A percentile compares a stretch with the other conserved stretches of the same genome.
These are phyloP conservation scores for Rutilus rutilus DNA, from an alignment of 2,113 vertebrate genomes.

Conservation along the genomic window DNA sequence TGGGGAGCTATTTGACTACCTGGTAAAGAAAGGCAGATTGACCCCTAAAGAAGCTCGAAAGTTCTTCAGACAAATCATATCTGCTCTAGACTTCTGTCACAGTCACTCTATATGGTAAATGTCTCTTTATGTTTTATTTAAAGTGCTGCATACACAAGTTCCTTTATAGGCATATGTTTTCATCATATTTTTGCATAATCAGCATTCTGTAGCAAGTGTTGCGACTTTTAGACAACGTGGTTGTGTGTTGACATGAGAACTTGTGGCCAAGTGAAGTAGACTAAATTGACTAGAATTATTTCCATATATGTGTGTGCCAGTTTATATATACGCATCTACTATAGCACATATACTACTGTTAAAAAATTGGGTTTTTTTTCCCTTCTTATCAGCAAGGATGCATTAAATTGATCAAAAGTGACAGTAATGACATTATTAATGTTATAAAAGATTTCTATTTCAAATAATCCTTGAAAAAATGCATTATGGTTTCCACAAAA, in stretches of 20 bases:
- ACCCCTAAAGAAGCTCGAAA: constrained; percentile 91
- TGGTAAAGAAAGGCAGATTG: constrained; percentile 90
- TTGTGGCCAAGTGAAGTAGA: neutral
- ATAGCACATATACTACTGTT: no score
- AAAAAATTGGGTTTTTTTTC: no score
- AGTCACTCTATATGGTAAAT: constrained; percentile 91
- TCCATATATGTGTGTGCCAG: neutral
- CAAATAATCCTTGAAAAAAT: neutral
- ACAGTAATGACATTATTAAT: neutral
- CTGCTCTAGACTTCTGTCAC: constrained; percentile 90
- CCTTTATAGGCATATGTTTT: neutral
- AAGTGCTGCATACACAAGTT: neutral
- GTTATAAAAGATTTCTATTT: neutral
- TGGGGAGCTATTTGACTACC: constrained; percentile 90
- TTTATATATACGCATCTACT: neutral
- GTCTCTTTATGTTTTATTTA: neutral
- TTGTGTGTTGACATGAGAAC: neutral
- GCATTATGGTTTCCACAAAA: neutral
- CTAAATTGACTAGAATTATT: neutral
- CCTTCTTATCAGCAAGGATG: neutral
- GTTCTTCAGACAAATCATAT: constrained; percentile 94
- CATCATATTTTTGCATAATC: neutral
- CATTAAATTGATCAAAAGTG: neutral
- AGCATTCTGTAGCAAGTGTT: neutral
- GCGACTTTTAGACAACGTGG: neutral